Evolutionary conservation across 2,113 vertebrate species (phyloP).

Genomic region (Etheostoma cragini): DNA sequence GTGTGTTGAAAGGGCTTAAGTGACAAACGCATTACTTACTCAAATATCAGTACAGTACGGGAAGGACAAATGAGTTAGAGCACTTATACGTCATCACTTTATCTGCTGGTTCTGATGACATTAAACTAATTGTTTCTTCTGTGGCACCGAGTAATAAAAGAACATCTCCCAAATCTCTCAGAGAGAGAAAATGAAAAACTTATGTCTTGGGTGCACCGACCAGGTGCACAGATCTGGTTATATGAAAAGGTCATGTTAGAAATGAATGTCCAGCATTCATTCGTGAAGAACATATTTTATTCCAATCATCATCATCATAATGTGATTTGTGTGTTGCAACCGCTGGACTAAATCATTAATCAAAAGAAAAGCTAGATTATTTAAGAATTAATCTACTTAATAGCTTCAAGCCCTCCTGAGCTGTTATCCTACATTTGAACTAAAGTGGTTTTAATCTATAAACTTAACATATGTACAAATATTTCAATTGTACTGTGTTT

Average conservation of each 20-base stretch:
- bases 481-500: background rate
- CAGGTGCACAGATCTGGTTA: slow-evolving; percentile 20
- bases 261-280: slow-evolving; percentile 13
- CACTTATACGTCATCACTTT: slow-evolving; percentile 24
- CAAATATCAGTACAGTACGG: slow-evolving; percentile 13
- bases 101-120: slow-evolving; percentile 9
- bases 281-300: background rate
- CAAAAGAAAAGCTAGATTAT: background rate
- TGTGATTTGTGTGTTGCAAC: background rate
- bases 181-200: slow-evolving; percentile 7
- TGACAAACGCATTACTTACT: slow-evolving; percentile 33
- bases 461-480: background rate
- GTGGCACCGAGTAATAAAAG: slow-evolving; percentile 5
- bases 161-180: slow-evolving; percentile 29
- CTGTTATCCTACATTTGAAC: background rate
- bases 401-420: background rate
- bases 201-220: slow-evolving; percentile 16
- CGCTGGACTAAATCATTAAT: no score
- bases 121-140: slow-evolving; percentile 19
- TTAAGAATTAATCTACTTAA: background rate
- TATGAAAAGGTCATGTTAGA: slow-evolving; percentile 4
- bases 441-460: no score
- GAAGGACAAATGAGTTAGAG: slow-evolving; percentile 19
- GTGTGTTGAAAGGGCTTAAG: slow-evolving; percentile 12
- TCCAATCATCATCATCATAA: no score